Evolutionary conservation across 2,888 invertebrate genomes (phyloP).

Genomic region (Hesperia comma): DNA sequence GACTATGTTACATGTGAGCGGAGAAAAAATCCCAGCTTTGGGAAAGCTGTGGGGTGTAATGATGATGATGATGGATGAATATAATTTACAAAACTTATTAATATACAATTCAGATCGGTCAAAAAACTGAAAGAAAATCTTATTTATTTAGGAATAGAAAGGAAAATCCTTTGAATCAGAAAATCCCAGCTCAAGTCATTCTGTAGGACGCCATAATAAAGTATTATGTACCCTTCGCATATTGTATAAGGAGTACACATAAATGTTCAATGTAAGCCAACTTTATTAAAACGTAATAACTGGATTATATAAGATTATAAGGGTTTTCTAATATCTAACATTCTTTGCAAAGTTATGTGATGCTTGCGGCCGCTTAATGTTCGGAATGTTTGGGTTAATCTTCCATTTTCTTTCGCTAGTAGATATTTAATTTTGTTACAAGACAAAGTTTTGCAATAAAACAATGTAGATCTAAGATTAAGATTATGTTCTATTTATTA

Average conservation of each 20-base stretch:
- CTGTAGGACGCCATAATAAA: background rate
- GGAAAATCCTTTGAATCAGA: no score
- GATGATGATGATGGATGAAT: no score
- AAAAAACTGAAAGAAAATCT: no score
- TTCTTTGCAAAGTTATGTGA: conserved; percentile 61
- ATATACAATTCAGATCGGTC: no score
- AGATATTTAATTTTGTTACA: conserved; percentile 45
- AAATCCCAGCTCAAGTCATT: background rate
- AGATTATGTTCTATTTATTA: no score
- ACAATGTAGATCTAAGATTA: conserved; percentile 17
- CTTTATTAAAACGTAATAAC: conserved; percentile 58
- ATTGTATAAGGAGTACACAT: conserved; percentile 46
- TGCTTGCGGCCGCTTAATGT: conserved; percentile 55
- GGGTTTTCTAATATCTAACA: conserved; percentile 64
- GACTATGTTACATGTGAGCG: no score
- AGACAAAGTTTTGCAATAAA: conserved; percentile 47
- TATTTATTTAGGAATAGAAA: no score
- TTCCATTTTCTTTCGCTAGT: conserved; percentile 36
- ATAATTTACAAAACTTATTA: no score
- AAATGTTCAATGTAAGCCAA: conserved; percentile 56
- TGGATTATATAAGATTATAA: conserved; percentile 61
- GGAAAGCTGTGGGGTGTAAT: no score
- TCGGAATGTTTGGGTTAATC: conserved; percentile 55
- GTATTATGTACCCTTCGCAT: background rate
- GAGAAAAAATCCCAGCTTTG: no score